Conservation (phyloP, 2,113 vertebrate species). For the Picathartes gymnocephalus region DNA sequence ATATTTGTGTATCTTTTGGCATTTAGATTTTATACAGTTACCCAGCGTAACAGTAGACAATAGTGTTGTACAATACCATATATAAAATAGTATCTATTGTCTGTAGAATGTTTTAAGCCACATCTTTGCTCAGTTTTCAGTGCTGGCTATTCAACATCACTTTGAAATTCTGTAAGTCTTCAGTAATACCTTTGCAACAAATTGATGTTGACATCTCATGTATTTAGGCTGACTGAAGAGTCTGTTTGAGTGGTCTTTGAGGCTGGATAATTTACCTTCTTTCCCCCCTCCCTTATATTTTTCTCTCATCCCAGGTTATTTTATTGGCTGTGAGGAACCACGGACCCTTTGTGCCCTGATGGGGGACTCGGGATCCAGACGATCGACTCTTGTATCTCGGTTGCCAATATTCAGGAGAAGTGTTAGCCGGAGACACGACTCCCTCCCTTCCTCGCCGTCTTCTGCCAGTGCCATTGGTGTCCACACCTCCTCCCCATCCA, state of each 20-base stretch:
- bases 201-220: not conserved
- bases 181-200: not conserved
- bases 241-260: not conserved
- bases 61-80: not conserved
- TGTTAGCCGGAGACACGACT: conserved; percentile 87
- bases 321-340: conserved; percentile 13
- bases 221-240: not conserved
- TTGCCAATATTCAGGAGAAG: conserved; percentile 96
- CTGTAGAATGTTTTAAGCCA: not conserved
- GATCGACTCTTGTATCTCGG: conserved; percentile 92
- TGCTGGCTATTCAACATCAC: not conserved
- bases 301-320: conserved; percentile 28
- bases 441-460: conserved; percentile 92
- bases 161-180: not conserved
- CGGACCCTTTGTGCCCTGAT: conserved; percentile 71
- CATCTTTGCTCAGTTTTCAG: not conserved
- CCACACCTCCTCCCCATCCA: conserved; percentile 93
- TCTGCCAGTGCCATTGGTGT: conserved; percentile 83
- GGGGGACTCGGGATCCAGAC: conserved; percentile 89
- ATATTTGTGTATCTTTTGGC: not conserved
- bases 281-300: not conserved
- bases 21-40: not conserved
- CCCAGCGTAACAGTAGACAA: not conserved
- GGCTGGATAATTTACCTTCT: not conserved
- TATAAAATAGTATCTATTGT: not conserved